Conservation (phyloP, 2,113 vertebrate genomes). For the Tringa solitaria region DNA sequence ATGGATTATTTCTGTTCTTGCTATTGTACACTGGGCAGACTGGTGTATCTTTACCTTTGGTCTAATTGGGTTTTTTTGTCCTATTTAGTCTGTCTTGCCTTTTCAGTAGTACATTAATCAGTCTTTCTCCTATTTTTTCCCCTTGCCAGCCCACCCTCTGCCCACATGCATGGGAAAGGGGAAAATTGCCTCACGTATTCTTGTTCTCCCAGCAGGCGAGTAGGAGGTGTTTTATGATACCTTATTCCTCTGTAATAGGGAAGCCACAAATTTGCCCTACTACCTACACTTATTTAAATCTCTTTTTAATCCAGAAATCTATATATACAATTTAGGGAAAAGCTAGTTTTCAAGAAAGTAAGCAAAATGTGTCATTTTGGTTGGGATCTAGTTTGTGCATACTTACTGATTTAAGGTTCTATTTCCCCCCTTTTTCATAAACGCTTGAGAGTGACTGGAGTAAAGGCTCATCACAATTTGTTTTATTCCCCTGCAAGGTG, state of each 20-base stretch:
- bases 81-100: neutral
- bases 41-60: neutral
- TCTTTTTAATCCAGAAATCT: slow-evolving; percentile 13
- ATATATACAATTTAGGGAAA: neutral
- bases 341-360: neutral
- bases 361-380: neutral
- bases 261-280: slow-evolving; percentile 27
- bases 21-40: neutral
- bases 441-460: neutral
- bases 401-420: neutral
- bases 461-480: neutral
- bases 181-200: slow-evolving; percentile 30
- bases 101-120: neutral
- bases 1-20: neutral
- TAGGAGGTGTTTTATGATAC: slow-evolving; percentile 53
- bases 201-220: slow-evolving; percentile 40
- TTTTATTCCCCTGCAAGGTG: neutral
- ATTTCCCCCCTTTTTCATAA: neutral
- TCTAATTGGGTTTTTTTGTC: neutral
- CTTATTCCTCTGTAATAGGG: slow-evolving; percentile 49
- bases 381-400: accelerated
- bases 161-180: slow-evolving; percentile 5
- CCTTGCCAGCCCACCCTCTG: slow-evolving; percentile 10
- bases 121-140: slow-evolving; percentile 22
- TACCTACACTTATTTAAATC: neutral